A percentile compares a stretch with the other conserved stretches of the same genome.
Conservation (phyloP, 1,140 invertebrate genomes). For the Hestina assimilis region DNA sequence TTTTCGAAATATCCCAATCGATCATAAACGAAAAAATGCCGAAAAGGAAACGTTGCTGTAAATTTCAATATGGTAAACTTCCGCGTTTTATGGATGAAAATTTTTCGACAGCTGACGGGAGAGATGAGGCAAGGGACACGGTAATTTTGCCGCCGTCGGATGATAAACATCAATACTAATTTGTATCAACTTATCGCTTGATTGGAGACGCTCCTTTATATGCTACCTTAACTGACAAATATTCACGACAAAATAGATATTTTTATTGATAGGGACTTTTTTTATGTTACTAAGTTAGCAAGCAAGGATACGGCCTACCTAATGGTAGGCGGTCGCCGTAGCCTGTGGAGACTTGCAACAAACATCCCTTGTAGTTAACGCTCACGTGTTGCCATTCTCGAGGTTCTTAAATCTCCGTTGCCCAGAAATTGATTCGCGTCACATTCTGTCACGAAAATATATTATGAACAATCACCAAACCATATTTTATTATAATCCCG, state of each 20-base stretch:
- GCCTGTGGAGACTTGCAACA: too few species aligned
- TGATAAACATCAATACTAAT: slow-evolving; percentile 41
- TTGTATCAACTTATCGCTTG: slow-evolving; percentile 31
- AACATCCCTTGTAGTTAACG: too few species aligned
- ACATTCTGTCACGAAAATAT: too few species aligned
- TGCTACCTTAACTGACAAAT: not conserved
- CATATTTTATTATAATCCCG: too few species aligned
- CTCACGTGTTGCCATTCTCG: too few species aligned
- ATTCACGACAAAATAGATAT: not conserved
- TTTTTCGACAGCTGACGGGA: slow-evolving; percentile 31
- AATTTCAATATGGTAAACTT: slow-evolving; percentile 37
- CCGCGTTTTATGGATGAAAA: slow-evolving; percentile 37
- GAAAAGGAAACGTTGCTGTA: slow-evolving; percentile 19
- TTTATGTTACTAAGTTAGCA: too few species aligned
- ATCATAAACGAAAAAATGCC: not conserved
- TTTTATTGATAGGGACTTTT: too few species aligned
- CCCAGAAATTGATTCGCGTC: too few species aligned
- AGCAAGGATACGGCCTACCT: too few species aligned
- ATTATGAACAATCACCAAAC: too few species aligned
- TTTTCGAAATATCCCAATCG: not conserved
- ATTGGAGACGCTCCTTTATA: slow-evolving; percentile 24
- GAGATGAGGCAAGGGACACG: slow-evolving; percentile 21
- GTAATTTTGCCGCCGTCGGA: slow-evolving; percentile 28
- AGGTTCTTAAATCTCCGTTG: too few species aligned
- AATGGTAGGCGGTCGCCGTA: too few species aligned